Percentiles rank a stretch among this genome's conserved stretches.
phyloP scores from a whole-genome alignment of 1,140 invertebrate species.

The Propsilocerus akamusi region DNA sequence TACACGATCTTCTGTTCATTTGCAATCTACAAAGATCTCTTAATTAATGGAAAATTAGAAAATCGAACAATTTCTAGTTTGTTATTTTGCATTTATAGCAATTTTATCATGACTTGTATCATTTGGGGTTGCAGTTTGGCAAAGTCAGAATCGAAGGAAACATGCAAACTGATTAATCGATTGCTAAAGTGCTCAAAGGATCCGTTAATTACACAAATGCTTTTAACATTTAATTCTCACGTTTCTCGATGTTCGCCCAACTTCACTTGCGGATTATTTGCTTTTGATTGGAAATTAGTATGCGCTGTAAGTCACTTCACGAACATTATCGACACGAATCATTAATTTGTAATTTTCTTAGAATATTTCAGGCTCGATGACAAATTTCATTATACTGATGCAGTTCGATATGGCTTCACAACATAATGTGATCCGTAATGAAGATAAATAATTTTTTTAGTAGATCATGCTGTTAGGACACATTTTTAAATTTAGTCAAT shows the following conservation, averaged over 20 bases:
- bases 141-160: not conserved
- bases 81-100: not conserved
- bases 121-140: not conserved
- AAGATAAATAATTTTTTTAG: no score
- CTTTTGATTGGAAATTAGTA: not conserved
- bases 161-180: not conserved
- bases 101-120: not conserved
- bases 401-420: constrained; percentile 1
- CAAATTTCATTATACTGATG: not conserved
- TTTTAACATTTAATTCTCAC: not conserved
- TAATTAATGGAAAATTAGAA: not conserved
- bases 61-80: not conserved
- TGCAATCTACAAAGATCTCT: not conserved
- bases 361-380: not conserved
- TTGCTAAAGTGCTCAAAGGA: not conserved
- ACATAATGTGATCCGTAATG: no score
- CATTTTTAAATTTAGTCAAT: no score
- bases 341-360: not conserved
- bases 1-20: not conserved
- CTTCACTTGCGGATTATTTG: not conserved
- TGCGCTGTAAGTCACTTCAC: not conserved
- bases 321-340: not conserved
- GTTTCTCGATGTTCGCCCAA: not conserved
- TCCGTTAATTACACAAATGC: not conserved
- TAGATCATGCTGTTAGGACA: no score